phyloP scores from a whole-genome alignment of 2,888 invertebrate species.

The Drosophila colorata region DNA sequence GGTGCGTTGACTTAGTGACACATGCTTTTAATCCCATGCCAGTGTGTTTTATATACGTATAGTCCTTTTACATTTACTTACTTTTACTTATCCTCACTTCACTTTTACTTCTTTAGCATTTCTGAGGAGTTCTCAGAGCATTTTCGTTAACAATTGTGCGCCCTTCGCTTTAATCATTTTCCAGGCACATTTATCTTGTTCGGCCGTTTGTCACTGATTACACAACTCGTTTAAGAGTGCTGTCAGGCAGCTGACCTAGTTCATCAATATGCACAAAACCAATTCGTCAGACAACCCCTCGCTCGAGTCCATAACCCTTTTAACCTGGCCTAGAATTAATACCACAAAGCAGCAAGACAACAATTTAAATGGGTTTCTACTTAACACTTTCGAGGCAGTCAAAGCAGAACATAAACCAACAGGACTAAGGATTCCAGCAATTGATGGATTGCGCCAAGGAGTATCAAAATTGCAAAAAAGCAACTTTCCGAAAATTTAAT shows the following conservation, averaged over 20 bases:
- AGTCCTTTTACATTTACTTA: too few relatives aligned
- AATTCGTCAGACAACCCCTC: not conserved
- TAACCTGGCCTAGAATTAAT: constrained; percentile 24
- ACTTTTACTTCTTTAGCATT: too few relatives aligned
- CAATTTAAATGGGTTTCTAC: constrained; percentile 63
- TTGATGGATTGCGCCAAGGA: constrained; percentile 65
- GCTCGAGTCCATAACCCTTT: constrained; percentile 39
- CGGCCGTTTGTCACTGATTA: constrained; percentile 49
- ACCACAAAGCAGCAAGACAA: constrained; percentile 24
- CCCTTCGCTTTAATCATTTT: constrained; percentile 5
- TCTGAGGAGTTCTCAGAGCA: too few relatives aligned
- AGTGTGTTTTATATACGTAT: too few relatives aligned
- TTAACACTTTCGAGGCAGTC: constrained; percentile 48
- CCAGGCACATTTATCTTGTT: constrained; percentile 28
- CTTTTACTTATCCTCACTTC: not conserved
- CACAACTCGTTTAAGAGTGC: constrained; percentile 22
- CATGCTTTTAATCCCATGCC: too few relatives aligned
- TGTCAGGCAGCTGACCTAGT: constrained; percentile 44
- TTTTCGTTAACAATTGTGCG: too few relatives aligned
- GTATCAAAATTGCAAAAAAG: constrained; percentile 15
- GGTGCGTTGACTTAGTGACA: too few relatives aligned
- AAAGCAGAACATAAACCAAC: constrained; percentile 42
- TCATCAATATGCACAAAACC: constrained; percentile 56
- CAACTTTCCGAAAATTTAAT: constrained; percentile 63
- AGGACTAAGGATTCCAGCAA: constrained; percentile 15